These are phyloP conservation scores for Pteronotus mesoamericanus DNA, from an alignment of 2,797 vertebrate genomes.

Conservation along the genomic window DNA sequence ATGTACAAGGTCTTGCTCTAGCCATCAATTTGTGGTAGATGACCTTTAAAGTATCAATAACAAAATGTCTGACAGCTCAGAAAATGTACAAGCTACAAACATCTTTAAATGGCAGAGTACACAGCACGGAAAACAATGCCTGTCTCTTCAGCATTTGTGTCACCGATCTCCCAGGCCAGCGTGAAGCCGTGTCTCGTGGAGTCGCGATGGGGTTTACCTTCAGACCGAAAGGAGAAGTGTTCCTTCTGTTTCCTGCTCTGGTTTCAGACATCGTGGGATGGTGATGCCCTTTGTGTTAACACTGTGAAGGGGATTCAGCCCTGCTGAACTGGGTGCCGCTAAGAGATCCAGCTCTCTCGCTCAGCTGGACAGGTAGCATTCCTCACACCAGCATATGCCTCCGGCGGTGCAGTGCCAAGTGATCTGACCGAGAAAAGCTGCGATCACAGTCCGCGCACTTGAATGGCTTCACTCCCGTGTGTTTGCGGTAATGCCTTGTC, in stretches of 20 bases:
- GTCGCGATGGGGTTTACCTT: slow-evolving; percentile 79
- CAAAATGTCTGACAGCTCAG: slow-evolving; percentile 80
- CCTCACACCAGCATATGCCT: slow-evolving; percentile 98
- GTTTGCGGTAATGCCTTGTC: slow-evolving; percentile 99
- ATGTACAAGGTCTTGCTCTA: slow-evolving; percentile 75
- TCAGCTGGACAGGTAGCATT: slow-evolving; percentile 73
- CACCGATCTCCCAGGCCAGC: slow-evolving; percentile 78
- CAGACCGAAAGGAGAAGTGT: slow-evolving; percentile 77
- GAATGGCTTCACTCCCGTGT: slow-evolving; percentile 99
- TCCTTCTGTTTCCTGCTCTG: slow-evolving; percentile 81
- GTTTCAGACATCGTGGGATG: slow-evolving; percentile 79
- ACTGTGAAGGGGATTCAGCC: slow-evolving; percentile 88
- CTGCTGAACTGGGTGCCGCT: slow-evolving; percentile 91
- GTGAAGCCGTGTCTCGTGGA: slow-evolving; percentile 74
- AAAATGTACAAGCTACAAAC: slow-evolving; percentile 84
- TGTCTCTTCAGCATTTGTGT: slow-evolving; percentile 77
- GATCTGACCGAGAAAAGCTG: slow-evolving; percentile 99
- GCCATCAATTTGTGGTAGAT: slow-evolving; percentile 69
- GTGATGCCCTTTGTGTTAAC: slow-evolving; percentile 81
- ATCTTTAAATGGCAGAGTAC: slow-evolving; percentile 79
- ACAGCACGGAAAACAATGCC: slow-evolving; percentile 82
- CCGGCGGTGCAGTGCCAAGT: slow-evolving; percentile 97
- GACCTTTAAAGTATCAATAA: slow-evolving; percentile 78
- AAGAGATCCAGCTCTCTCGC: slow-evolving; percentile 93
- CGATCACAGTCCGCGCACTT: slow-evolving; percentile 99